A percentile compares a stretch with the other conserved stretches of the same genome.
These are phyloP conservation scores for Psammodynastes pulverulentus DNA, from an alignment of 2,113 vertebrate species.

Conservation along the genomic window DNA sequence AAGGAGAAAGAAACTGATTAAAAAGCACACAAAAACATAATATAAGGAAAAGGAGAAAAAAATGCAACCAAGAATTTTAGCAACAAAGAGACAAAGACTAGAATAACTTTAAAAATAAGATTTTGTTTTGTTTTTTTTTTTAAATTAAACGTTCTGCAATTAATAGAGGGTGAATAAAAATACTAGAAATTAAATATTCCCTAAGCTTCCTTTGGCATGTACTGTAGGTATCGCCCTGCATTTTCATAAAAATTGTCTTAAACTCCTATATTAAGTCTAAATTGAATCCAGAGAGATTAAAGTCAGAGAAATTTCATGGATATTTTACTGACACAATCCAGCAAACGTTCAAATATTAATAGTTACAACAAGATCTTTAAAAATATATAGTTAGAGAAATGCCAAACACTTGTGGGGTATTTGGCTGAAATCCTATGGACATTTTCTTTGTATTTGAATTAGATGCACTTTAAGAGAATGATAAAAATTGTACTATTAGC, in stretches of 20 bases:
- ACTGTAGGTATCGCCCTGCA: slow-evolving; percentile 7
- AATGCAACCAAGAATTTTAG: not conserved
- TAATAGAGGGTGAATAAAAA: not conserved
- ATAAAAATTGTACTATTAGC: not conserved
- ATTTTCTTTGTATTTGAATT: not conserved
- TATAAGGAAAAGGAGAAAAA: not conserved
- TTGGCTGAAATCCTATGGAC: not conserved
- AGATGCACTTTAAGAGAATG: not conserved
- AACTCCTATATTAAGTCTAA: slow-evolving; percentile 21
- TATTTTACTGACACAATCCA: not conserved
- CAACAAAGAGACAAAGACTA: not conserved
- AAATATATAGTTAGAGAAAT: not conserved
- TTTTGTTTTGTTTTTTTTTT: not conserved
- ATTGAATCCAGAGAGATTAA: slow-evolving; percentile 19
- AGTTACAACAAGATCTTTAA: not conserved
- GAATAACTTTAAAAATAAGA: not conserved
- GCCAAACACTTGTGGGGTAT: not conserved
- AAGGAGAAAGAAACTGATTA: not conserved
- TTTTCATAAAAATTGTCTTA: slow-evolving; percentile 13
- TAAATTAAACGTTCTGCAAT: not conserved
- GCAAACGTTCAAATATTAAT: not conserved
- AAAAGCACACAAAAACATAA: not conserved
- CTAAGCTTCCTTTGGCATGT: slow-evolving; percentile 1
- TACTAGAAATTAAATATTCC: slow-evolving; percentile 11
- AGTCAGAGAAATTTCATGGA: not conserved